phyloP scores from a whole-genome alignment of 2,797 vertebrate species.

The Gymnopithys bicolor region DNA sequence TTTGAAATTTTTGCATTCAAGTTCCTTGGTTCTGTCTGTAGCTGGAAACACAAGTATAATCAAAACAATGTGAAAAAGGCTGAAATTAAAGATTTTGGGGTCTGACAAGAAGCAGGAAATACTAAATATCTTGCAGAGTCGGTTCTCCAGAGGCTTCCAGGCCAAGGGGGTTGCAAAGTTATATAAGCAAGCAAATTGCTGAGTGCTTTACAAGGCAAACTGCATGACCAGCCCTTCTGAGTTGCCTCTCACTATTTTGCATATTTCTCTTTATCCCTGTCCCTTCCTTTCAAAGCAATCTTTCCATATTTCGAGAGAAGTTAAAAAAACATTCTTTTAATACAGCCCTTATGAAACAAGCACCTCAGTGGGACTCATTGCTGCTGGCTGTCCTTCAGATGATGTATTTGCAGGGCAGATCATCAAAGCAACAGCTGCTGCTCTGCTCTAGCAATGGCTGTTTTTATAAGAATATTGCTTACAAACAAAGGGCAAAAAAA shows the following conservation, averaged over 20 bases:
- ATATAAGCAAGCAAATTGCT: neutral
- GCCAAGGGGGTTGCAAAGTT: neutral
- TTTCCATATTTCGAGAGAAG: neutral
- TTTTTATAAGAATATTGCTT: neutral
- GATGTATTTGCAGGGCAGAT: conserved; percentile 39
- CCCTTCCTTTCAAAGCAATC: neutral
- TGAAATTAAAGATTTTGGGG: conserved; percentile 23
- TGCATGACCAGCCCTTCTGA: neutral
- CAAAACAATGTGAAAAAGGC: neutral
- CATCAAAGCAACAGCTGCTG: conserved; percentile 49
- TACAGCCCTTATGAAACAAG: neutral
- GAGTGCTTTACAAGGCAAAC: neutral
- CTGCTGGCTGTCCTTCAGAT: conserved; percentile 47
- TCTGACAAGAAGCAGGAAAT: conserved; percentile 37
- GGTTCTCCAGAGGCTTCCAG: neutral
- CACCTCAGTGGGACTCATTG: conserved; percentile 5
- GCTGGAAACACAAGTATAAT: conserved; percentile 25
- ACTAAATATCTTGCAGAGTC: neutral
- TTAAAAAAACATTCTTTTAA: neutral
- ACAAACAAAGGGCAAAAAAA: conserved; percentile 18
- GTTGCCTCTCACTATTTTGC: neutral
- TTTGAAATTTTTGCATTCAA: conserved; percentile 14
- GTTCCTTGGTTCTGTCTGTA: neutral
- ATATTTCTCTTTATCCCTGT: neutral
- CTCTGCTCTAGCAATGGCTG: neutral